Evolutionary conservation across 2,113 vertebrate genomes (phyloP), one percentile per base, ranked within the genome.

Genomic region (Melanerpes aurifrons): DNA sequence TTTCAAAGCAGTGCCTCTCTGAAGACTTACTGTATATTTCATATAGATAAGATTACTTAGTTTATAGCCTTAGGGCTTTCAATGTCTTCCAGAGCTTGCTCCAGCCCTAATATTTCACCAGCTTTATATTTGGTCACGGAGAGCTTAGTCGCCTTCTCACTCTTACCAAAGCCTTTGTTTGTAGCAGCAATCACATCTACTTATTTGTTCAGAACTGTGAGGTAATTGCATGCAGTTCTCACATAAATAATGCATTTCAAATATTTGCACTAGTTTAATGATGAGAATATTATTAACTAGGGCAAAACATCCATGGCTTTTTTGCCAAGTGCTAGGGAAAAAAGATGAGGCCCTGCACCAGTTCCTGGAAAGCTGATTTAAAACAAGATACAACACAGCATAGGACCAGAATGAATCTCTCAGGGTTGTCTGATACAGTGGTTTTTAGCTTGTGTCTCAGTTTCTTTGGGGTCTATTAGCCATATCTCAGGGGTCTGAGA

Each of bases 41-140:
- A 85, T 96, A 92, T 86, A 94, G 95, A 96, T 96, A 95, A 94
- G 93, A 95, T 96, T 95, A 88, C 73, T 94, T 86, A 80, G 87
- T 92, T 95, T 95, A 92, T 96, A 94, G 94, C 89, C 91, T 86
- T 95, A 71, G 89, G 87, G 87, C 75, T 96, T 94, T 94, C 63
- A 90, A 79, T 92, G 64, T 93, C 72, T 95, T 82, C 78, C 59
- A 83, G 79, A 77, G 82, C 87, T 93, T 91, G 59, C 71, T 94
- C 57, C 89, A 92, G 89, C 70, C 75, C 82, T 89, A 58, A 74
- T 91, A 91, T 86, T 95, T 89, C 85, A 87, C 68, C 74, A 73
- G 58, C 78, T 96, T 96, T 93, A 29, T 81, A 82, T 92, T 87
- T 92, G 87, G 94, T 88, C 87, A 92, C 45, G 83, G 85, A 77